Conservation (phyloP, 1,140 invertebrate genomes). For the Caenorhabditis briggsae region DNA sequence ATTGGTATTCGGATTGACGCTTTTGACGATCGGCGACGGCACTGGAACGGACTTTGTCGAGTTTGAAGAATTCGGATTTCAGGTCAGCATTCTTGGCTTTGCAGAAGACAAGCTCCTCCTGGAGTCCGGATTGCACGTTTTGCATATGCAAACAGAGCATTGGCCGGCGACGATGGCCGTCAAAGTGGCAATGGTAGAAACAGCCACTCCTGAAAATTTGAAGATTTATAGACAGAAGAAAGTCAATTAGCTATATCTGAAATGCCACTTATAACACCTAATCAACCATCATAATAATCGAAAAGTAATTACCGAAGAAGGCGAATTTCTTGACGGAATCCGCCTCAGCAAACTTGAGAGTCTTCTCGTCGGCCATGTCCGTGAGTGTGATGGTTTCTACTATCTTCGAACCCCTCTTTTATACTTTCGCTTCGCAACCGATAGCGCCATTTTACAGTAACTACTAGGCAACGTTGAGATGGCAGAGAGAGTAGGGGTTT, state of each 20-base stretch:
- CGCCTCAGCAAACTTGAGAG: slow-evolving; percentile 62
- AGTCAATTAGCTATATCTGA: neutral
- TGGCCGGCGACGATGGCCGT: slow-evolving; percentile 73
- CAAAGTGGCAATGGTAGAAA: slow-evolving; percentile 71
- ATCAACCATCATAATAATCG: neutral
- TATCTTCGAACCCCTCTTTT: slow-evolving; percentile 26
- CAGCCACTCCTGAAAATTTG: slow-evolving; percentile 65
- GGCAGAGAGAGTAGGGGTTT: slow-evolving; percentile 21
- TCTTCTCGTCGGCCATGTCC: slow-evolving; percentile 55
- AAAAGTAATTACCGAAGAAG: slow-evolving; percentile 68
- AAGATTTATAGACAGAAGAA: neutral
- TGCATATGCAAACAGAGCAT: slow-evolving; percentile 72
- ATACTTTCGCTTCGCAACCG: slow-evolving; percentile 52
- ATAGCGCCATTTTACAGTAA: slow-evolving; percentile 47
- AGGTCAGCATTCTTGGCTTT: slow-evolving; percentile 33
- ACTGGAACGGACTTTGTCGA: neutral
- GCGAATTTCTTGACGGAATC: slow-evolving; percentile 67
- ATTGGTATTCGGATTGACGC: slow-evolving; percentile 57
- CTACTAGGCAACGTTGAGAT: slow-evolving; percentile 41
- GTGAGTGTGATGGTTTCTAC: slow-evolving; percentile 49
- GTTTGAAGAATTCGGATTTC: slow-evolving; percentile 55
- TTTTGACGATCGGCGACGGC: slow-evolving; percentile 46
- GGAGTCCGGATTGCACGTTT: slow-evolving; percentile 58
- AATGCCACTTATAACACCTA: too few relatives aligned
- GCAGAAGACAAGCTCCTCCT: slow-evolving; percentile 64